Evolutionary conservation across 2,113 vertebrate genomes (phyloP).

Genomic region (Cyphotilapia sp.): DNA sequence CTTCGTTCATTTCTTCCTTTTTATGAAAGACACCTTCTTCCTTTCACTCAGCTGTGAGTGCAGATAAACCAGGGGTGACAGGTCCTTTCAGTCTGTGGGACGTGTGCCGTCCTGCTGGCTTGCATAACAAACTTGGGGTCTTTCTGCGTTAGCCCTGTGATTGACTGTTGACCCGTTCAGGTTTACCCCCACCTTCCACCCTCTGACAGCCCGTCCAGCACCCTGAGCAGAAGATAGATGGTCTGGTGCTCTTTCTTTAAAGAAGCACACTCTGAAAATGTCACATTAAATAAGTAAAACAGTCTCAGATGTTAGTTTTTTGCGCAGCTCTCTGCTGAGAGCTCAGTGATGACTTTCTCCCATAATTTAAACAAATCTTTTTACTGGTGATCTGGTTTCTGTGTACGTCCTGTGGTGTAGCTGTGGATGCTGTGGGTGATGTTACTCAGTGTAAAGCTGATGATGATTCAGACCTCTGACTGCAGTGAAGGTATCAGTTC

Average conservation of each 20-base stretch:
- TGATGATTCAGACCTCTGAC: neutral
- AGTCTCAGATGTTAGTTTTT: neutral
- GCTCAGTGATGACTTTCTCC: neutral
- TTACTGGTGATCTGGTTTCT: neutral
- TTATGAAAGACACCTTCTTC: neutral
- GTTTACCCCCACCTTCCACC: neutral
- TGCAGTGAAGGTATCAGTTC: neutral
- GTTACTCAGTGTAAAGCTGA: neutral
- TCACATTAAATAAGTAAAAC: neutral
- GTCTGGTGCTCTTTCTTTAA: rapidly evolving
- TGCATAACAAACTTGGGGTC: neutral
- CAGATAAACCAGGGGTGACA: neutral
- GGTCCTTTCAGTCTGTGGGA: neutral
- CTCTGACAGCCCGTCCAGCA: neutral
- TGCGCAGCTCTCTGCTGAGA: neutral
- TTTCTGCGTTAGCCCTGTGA: neutral
- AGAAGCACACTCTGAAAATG: neutral
- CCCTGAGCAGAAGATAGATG: rapidly evolving
- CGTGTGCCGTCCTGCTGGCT: neutral
- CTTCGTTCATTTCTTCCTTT: neutral
- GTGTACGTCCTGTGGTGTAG: neutral
- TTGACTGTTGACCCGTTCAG: neutral
- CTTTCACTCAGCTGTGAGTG: neutral
- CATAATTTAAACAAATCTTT: neutral
- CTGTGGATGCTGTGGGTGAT: neutral